phyloP scores from a whole-genome alignment of 2,113 vertebrate species.

The Hymenochirus boettgeri region DNA sequence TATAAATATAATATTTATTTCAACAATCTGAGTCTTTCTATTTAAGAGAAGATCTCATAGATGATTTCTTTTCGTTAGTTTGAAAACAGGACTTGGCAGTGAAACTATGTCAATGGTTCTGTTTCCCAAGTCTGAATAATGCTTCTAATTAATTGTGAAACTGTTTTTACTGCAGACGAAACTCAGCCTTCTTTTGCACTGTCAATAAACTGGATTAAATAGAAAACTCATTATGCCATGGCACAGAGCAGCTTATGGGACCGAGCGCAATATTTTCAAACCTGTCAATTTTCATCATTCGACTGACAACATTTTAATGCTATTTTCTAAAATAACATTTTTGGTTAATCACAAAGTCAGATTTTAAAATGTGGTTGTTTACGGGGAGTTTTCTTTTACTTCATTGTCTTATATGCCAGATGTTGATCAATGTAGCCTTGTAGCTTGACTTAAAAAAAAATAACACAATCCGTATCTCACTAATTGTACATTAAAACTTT shows the following conservation, averaged over 20 bases:
- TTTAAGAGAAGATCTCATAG: no score
- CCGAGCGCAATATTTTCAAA: not conserved
- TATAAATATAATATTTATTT: no score
- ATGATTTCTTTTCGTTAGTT: no score
- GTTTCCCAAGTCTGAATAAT: conserved; percentile 34
- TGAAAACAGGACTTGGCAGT: conserved; percentile 3
- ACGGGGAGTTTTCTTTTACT: not conserved
- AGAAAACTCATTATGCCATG: conserved; percentile 15
- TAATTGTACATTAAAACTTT: conserved; percentile 10
- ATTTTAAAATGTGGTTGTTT: not conserved
- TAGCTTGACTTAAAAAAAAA: no score
- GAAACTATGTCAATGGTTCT: conserved; percentile 11
- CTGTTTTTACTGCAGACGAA: conserved; percentile 8
- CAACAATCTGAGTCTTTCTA: no score
- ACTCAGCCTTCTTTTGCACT: conserved; percentile 12
- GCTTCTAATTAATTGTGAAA: conserved; percentile 26
- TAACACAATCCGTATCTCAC: not conserved
- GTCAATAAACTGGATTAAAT: conserved; percentile 15
- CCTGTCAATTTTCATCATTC: not conserved
- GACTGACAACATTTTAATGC: not conserved
- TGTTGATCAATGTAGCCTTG: not conserved
- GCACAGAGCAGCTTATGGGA: not conserved
- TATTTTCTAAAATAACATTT: not conserved
- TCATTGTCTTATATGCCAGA: not conserved
- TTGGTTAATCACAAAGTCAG: not conserved